These are phyloP conservation scores for Trichomalopsis sarcophagae DNA, from an alignment of 1,140 invertebrate species.

Conservation along the genomic window DNA sequence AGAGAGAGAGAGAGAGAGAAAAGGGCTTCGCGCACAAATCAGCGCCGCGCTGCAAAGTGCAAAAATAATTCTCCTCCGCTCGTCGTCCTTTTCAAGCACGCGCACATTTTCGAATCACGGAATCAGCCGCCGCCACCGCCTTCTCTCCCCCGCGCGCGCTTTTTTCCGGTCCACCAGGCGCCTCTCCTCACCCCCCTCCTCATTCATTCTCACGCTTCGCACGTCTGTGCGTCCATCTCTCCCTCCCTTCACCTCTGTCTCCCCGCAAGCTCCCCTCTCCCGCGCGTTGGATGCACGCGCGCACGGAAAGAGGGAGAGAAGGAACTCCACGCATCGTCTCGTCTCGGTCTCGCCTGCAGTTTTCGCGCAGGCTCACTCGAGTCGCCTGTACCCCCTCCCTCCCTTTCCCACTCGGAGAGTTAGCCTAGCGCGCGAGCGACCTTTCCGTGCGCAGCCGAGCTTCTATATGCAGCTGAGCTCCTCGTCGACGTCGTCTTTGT, in stretches of 20 bases:
- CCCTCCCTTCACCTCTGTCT: neutral
- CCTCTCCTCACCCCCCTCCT: neutral
- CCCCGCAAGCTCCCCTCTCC: neutral
- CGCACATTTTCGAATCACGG: conserved; percentile 12
- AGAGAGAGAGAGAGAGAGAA: neutral
- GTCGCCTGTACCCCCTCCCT: neutral
- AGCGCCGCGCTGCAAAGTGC: neutral
- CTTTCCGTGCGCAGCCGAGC: conserved; percentile 1
- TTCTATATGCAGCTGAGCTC: too few relatives aligned
- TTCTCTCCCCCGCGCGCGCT: neutral
- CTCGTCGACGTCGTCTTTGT: neutral
- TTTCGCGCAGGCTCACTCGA: conserved; percentile 26
- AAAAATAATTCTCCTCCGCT: conserved; percentile 16
- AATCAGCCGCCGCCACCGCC: neutral
- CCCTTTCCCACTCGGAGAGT: neutral
- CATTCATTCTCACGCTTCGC: conserved; percentile 41
- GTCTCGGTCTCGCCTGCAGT: conserved; percentile 31
- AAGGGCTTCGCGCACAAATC: conserved; percentile 3
- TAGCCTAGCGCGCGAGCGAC: neutral
- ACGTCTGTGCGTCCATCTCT: conserved; percentile 17
- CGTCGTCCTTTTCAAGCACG: neutral
- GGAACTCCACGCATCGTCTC: conserved; percentile 39
- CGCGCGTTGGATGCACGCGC: neutral
- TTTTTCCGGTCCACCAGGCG: conserved; percentile 39
- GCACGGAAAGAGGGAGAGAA: neutral